Base-by-base conservation (phyloP, 2,113 vertebrate species). In the Pontoporia blainvillei region DNA sequence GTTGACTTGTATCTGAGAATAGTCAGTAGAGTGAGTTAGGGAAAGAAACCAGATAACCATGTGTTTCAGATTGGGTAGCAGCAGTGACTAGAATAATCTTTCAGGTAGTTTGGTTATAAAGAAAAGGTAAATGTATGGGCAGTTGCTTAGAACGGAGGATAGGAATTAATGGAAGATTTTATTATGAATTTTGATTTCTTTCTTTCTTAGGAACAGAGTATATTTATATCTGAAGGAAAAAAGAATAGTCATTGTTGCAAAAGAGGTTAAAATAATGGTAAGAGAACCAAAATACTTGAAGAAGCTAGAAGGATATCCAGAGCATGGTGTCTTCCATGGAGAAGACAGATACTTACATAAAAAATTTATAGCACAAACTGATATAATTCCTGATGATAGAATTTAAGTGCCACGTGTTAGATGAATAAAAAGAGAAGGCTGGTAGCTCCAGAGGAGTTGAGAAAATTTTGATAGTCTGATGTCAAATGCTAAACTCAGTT, bases 221-320 rank as follows among this genome's bases (percentile, higher is more conserved):
- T 95, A 39, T 88, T 86, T 94, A 78, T n/a, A 86, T 90, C 64
- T 69, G 61, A 95, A 72, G 84, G 44, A 41, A 79, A 89, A 86
- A 71, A 34, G 46, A 85, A 75, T 39, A 76, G 29, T 71, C 62
- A 49, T 59, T 91, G n/a, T 88, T 91, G 17, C 52, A 71, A 94
- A 73, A 92, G 46, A 83, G 12, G 2, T 85, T 73, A 91, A 79
- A 91, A 71, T 29, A 13, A 62, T 71, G 62, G 31, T 8, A 73
- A 86, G 61, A 87, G 36, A 87, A 78, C 54, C 34, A 64, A 86
- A 61, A 29, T 84, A 84, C 57, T 49, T 61, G 39, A 95, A 69
- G 21, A 95, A 78, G 14, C 52, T 41, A 83, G 27, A 61, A 67
- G 29, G 31, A 52, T 64, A 81, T 44, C 57, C 31, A 73, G 31